A percentile compares a stretch with the other conserved stretches of the same genome.
These are phyloP conservation scores for Tarsius wallacei DNA, from an alignment of 2,797 vertebrate species.

Conservation along the genomic window DNA sequence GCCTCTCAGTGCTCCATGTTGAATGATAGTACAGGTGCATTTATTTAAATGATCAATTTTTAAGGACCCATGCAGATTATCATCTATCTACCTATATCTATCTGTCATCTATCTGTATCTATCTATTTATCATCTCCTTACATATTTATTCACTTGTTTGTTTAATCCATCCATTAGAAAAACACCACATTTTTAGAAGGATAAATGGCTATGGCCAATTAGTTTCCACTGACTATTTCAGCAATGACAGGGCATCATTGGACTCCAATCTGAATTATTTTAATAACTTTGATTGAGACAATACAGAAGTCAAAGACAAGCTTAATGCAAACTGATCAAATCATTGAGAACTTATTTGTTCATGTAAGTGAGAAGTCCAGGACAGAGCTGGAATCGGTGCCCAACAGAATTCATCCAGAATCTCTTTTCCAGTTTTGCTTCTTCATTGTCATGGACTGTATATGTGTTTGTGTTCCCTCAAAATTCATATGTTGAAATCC, in stretches of 20 bases:
- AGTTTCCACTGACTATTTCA: background rate
- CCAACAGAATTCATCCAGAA: background rate
- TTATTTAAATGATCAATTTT: background rate
- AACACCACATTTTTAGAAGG: background rate
- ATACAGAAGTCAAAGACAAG: background rate
- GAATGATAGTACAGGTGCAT: background rate
- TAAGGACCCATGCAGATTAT: background rate
- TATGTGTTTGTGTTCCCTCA: background rate
- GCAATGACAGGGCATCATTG: background rate
- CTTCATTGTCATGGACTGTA: background rate
- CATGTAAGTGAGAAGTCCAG: background rate
- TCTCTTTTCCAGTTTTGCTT: background rate
- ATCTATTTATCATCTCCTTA: background rate
- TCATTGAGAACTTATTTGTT: background rate
- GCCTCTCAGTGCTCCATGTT: background rate
- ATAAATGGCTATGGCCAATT: background rate
- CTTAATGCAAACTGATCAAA: background rate
- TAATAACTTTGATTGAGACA: background rate
- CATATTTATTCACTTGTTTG: background rate
- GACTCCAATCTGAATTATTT: conserved; percentile 11
- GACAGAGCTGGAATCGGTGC: background rate
- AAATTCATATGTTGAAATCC: background rate
- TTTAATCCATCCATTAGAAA: background rate
- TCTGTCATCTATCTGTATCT: background rate
- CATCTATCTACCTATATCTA: background rate